Conservation (phyloP, 2,888 invertebrate species). For the Acleris cristana region DNA sequence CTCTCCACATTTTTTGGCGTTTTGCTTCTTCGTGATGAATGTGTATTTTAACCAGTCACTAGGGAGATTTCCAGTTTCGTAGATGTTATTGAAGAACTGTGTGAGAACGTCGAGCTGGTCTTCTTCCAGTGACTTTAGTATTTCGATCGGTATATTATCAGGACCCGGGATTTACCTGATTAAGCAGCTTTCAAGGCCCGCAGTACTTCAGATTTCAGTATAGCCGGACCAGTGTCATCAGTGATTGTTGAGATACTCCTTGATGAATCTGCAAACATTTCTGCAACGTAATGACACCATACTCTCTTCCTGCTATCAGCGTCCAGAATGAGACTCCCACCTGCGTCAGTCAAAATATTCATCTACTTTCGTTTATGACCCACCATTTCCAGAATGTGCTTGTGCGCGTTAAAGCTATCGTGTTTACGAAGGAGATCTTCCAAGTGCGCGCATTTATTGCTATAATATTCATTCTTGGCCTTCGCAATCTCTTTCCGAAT, state of each 20-base stretch:
- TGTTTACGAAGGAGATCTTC: not conserved
- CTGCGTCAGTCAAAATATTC: not conserved
- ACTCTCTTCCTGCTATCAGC: not conserved
- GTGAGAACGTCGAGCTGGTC: not conserved
- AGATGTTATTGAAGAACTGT: not conserved
- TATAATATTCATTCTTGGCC: not conserved
- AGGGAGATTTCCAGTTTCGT: not conserved
- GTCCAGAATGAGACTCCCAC: not conserved
- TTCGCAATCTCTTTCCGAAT: not conserved
- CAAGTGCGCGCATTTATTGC: not conserved
- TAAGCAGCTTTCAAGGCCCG: not conserved
- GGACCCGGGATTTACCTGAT: not conserved
- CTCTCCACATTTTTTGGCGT: too few species aligned
- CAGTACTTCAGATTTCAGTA: not conserved
- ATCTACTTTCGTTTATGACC: not conserved
- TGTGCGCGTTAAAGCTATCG: not conserved
- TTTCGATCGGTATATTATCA: not conserved
- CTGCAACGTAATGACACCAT: not conserved
- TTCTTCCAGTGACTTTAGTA: not conserved
- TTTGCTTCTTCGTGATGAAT: conserved; percentile 38
- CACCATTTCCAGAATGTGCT: not conserved
- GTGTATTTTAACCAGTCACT: conserved; percentile 29
- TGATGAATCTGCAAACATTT: not conserved
- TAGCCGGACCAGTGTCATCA: not conserved
- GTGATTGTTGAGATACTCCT: not conserved